Evolutionary conservation across 2,888 invertebrate genomes (phyloP).

Genomic region (Ceraclea dissimilis): DNA sequence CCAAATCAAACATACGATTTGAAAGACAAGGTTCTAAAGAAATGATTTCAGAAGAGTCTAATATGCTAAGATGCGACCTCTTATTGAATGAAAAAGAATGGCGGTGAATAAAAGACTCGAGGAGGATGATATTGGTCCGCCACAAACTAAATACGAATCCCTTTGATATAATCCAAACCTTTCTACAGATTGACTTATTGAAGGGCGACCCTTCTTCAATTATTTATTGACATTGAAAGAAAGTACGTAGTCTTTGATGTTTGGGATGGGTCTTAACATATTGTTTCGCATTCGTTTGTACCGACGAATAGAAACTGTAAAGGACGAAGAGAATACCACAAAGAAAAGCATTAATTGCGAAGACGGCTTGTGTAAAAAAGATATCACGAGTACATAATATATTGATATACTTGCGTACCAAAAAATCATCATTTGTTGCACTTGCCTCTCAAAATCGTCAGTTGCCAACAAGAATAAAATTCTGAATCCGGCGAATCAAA

Average conservation of each 20-base stretch:
- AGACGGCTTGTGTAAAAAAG: no score
- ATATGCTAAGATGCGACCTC: background rate
- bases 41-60: background rate
- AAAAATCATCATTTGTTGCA: no score
- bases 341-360: no score
- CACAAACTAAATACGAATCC: background rate
- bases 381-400: no score
- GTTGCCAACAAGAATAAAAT: no score
- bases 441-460: no score
- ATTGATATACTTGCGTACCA: no score
- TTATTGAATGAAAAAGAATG: background rate
- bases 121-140: background rate
- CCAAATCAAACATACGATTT: no score
- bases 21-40: no score
- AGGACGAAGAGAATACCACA: no score
- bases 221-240: conserved; percentile 1
- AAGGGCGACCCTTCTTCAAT: background rate
- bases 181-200: conserved; percentile 1
- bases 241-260: background rate
- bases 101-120: background rate
- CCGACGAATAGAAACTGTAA: background rate
- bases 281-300: background rate
- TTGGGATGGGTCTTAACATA: background rate
- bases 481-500: no score
- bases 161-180: conserved; percentile 2